Base-by-base conservation (phyloP, 2,888 invertebrate genomes). In the Leuctra nigra region DNA sequence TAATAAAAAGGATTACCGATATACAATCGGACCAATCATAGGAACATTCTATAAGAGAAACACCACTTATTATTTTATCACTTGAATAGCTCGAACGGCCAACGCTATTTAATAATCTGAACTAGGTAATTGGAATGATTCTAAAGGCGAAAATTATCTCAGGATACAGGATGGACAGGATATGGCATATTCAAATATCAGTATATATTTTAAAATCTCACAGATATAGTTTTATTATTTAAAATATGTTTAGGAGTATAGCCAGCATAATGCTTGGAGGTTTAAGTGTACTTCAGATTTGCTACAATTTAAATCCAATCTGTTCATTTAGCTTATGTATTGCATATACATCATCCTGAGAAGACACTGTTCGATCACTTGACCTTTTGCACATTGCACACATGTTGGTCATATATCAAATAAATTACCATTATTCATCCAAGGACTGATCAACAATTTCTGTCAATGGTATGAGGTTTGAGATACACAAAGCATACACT, bases 341-440 rank as follows among this genome's bases (percentile, higher is more conserved):
- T 50, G 50, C 50, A 50, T 50, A 33, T 33, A 50, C 50, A 50
- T 35, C 33, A 35, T 50, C 50, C 50, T 50, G 50, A 50, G 50
- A 50, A 35, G 41, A 16, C 41, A 41, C 7, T 29, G n/a, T 35
- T 35, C 50, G 50, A 33, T 33, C 50, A 50, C 18, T 20, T 22
- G 29, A 13, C 33, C 11, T 18, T 9, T 16, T 33, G 22, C 16
- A 35, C 23, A 29, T 11, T 6, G 44, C 44, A 44, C 22, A 23
- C 44, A 6, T 20, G 23, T 22, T 44, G 44, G n/a, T 23, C 35
- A 50, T 35, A n/a, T n/a, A 33, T 33, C 35, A 50, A 50, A 50
- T 50, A 50, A 50, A 50, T 50, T 33, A 50, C 50, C 50, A 22
- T 50, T 22, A 35, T 20, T 35, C 16, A 18, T 50, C 33, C 18